phyloP scores from a whole-genome alignment of 2,888 invertebrate genomes.

The Ormia ochracea region DNA sequence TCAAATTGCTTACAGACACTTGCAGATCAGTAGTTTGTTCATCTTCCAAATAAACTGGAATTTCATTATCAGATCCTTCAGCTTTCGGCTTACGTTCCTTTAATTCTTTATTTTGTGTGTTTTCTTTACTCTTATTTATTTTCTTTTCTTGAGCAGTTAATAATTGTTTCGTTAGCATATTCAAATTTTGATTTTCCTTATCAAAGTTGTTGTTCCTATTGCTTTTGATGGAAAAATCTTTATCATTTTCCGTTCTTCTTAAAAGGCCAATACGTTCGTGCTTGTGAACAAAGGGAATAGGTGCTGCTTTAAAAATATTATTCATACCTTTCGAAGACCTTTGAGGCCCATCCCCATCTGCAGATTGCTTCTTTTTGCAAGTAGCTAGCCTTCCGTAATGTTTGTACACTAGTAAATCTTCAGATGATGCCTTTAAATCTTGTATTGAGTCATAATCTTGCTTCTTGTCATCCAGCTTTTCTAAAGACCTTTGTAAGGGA shows the following conservation, averaged over 20 bases:
- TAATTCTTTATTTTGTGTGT: not conserved
- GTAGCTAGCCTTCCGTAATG: not conserved
- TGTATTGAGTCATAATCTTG: not conserved
- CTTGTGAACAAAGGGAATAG: slow-evolving; percentile 54
- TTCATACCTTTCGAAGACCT: slow-evolving; percentile 3
- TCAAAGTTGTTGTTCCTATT: slow-evolving; percentile 65
- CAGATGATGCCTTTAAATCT: not conserved
- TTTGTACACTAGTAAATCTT: not conserved
- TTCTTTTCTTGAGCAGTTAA: not conserved
- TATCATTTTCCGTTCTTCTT: slow-evolving; percentile 64
- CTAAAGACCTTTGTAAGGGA: too few relatives aligned
- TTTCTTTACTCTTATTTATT: not conserved
- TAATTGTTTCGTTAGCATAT: slow-evolving; percentile 60
- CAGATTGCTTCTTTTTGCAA: not conserved
- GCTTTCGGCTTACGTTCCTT: not conserved
- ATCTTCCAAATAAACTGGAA: not conserved
- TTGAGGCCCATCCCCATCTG: not conserved
- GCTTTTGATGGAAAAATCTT: slow-evolving; percentile 66
- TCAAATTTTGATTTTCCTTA: slow-evolving; percentile 66
- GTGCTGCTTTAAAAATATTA: not conserved
- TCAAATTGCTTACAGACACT: not conserved
- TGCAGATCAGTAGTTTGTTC: slow-evolving; percentile 5
- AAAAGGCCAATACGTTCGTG: slow-evolving; percentile 68
- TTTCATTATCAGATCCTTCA: not conserved
- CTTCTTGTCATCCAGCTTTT: too few relatives aligned